Evolutionary conservation across 2,888 invertebrate genomes (phyloP), one percentile per base, ranked within the genome.

Genomic region (Embidobia sp.): DNA sequence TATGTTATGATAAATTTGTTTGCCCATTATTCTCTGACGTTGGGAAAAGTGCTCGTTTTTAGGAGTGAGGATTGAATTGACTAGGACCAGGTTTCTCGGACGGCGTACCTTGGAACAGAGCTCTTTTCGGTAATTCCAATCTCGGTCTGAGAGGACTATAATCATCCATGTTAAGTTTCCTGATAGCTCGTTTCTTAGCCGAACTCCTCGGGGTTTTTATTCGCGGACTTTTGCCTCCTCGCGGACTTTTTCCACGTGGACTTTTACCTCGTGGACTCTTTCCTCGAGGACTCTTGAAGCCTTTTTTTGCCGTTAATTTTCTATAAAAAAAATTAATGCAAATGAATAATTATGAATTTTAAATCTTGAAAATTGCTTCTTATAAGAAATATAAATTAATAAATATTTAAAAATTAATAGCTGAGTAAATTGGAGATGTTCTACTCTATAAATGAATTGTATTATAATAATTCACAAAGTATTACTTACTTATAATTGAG

Each of bases 51-150:
- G 93, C 93, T 3, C 94, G 90, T 82, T 93, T 94, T n/a, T n/a
- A n/a, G n/a, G n/a, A n/a, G n/a, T n/a, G n/a, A n/a, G n/a, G n/a
- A n/a, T n/a, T n/a, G n/a, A n/a, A n/a, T n/a, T 91, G 79, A 80
- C 89, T 89, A n/a, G 87, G 86, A 10, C 87, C 88, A 27, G 86
- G 84, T 19, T 82, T 84, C 33, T 86, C 86, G 1, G 79, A 44
- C 1, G 89, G 92, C 1, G 95, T 95, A 85, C 95, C 95, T 81
- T 94, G 92, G 82, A 95, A 95, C 1, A 95, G 87, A 0, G 95
- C 95, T 63, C 95, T 91, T 81, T 94, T 95, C 0, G 93, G 91
- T 0, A 92, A 91, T 84, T 93, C 93, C 13, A 87, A 35, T 63
- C 86, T 89, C 0, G 84, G 59, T 78, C 86, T 88, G 15, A 83